Percentiles rank a stretch among this genome's conserved stretches.
Evolutionary conservation across 2,888 invertebrate species (phyloP).

Genomic region (Meliscaeva auricollis): DNA sequence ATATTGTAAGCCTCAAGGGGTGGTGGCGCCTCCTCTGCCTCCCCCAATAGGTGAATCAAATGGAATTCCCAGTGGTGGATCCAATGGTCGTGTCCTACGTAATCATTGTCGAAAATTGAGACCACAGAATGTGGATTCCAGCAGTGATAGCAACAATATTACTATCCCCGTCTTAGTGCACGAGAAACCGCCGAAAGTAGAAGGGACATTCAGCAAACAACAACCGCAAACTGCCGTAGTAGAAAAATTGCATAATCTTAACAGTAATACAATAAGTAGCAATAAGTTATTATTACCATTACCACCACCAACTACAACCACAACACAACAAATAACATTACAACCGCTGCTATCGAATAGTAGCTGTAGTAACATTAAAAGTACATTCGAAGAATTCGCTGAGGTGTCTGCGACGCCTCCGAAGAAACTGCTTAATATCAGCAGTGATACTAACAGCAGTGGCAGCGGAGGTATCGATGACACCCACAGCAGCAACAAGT

Average conservation of each 20-base stretch:
- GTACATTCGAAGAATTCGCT: slow-evolving; percentile 57
- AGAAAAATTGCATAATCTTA: slow-evolving; percentile 73
- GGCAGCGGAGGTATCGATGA: slow-evolving; percentile 60
- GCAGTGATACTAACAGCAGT: slow-evolving; percentile 55
- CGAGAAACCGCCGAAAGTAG: slow-evolving; percentile 79
- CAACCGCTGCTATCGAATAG: slow-evolving; percentile 50
- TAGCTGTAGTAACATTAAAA: slow-evolving; percentile 51
- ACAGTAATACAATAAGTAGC: slow-evolving; percentile 69
- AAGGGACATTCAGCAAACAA: slow-evolving; percentile 73
- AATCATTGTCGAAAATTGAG: slow-evolving; percentile 76
- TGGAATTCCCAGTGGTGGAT: slow-evolving; percentile 31
- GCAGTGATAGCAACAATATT: slow-evolving; percentile 73
- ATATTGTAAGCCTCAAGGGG: slow-evolving; percentile 42
- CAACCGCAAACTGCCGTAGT: slow-evolving; percentile 75
- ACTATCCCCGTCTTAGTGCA: slow-evolving; percentile 65
- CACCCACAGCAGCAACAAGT: slow-evolving; percentile 71
- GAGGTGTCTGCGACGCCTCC: slow-evolving; percentile 63
- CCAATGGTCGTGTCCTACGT: slow-evolving; percentile 77
- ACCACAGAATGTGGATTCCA: slow-evolving; percentile 67
- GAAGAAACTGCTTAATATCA: slow-evolving; percentile 42
- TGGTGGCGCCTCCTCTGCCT: slow-evolving; percentile 2
- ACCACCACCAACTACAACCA: slow-evolving; percentile 42
- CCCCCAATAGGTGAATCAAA: slow-evolving; percentile 30
- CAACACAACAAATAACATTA: slow-evolving; percentile 52
- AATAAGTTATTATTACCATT: slow-evolving; percentile 69